Percentiles rank a stretch among this genome's conserved stretches.
Conservation (phyloP, 2,888 invertebrate species). For the Nomada flava region DNA sequence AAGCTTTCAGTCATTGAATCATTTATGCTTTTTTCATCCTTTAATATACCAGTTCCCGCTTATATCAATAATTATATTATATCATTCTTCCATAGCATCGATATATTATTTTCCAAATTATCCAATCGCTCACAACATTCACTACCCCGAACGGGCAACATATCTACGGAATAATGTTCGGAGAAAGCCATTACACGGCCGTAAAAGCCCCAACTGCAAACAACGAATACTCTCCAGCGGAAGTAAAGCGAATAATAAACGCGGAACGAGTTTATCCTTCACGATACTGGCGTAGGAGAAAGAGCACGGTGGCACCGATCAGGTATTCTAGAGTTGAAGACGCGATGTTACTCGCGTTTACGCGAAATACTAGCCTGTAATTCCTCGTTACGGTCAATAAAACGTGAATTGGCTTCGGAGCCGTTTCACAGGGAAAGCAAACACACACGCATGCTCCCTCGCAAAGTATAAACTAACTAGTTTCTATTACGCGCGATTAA, state of each 20-base stretch:
- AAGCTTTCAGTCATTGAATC: no score
- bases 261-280: not conserved
- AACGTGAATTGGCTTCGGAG: not conserved
- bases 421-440: slow-evolving; percentile 9
- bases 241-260: slow-evolving; percentile 1
- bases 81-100: no score
- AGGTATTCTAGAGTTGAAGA: not conserved
- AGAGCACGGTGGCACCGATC: not conserved
- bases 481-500: slow-evolving; percentile 7
- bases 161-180: not conserved
- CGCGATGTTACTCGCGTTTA: slow-evolving; percentile 6
- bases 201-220: slow-evolving; percentile 3
- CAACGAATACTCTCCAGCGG: not conserved
- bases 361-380: slow-evolving; percentile 13
- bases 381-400: slow-evolving; percentile 34
- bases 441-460: not conserved
- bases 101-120: no score
- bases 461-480: not conserved
- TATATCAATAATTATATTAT: no score
- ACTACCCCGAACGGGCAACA: no score
- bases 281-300: not conserved
- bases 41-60: no score
- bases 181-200: slow-evolving; percentile 6
- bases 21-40: no score
- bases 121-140: no score